Percentiles rank a stretch among this genome's conserved stretches.
These are phyloP conservation scores for Eugnorisma glareosa DNA, from an alignment of 2,888 invertebrate species.

Conservation along the genomic window DNA sequence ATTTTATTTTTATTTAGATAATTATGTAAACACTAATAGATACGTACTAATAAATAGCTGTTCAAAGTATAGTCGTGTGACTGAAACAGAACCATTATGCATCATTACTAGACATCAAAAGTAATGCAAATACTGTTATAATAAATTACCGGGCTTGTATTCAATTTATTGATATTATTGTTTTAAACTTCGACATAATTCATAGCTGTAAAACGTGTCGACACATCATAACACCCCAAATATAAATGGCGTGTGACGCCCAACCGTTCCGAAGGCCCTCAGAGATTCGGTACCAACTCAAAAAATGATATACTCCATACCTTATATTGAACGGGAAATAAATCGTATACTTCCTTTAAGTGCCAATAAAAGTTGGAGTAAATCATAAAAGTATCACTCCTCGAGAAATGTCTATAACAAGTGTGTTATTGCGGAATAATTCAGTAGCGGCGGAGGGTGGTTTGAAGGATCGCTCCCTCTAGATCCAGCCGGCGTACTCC, in stretches of 20 bases:
- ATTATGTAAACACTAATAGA: conserved; percentile 18
- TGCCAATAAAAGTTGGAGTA: conserved; percentile 91
- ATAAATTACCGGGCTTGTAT: conserved; percentile 15
- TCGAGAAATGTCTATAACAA: conserved; percentile 90
- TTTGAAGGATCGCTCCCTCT: conserved; percentile 88
- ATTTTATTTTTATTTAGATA: conserved; percentile 12
- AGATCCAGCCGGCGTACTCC: conserved; percentile 80
- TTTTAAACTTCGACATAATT: conserved; percentile 65
- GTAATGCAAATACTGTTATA: conserved; percentile 33
- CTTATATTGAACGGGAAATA: conserved; percentile 90
- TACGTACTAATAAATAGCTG: conserved; percentile 13
- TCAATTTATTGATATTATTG: conserved; percentile 58
- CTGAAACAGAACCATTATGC: conserved; percentile 4
- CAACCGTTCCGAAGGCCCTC: conserved; percentile 78
- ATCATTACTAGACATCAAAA: conserved; percentile 11
- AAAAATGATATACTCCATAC: conserved; percentile 89
- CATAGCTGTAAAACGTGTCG: conserved; percentile 63
- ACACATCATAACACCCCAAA: conserved; percentile 71
- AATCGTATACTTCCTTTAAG: conserved; percentile 90
- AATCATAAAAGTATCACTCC: conserved; percentile 91
- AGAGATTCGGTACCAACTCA: conserved; percentile 82
- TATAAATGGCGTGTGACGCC: conserved; percentile 84
- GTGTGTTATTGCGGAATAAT: conserved; percentile 91
- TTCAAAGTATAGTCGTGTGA: neutral
- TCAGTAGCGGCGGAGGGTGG: conserved; percentile 87